Base-by-base conservation (phyloP, 2,888 invertebrate genomes). In the Dicyrtomina minuta region DNA sequence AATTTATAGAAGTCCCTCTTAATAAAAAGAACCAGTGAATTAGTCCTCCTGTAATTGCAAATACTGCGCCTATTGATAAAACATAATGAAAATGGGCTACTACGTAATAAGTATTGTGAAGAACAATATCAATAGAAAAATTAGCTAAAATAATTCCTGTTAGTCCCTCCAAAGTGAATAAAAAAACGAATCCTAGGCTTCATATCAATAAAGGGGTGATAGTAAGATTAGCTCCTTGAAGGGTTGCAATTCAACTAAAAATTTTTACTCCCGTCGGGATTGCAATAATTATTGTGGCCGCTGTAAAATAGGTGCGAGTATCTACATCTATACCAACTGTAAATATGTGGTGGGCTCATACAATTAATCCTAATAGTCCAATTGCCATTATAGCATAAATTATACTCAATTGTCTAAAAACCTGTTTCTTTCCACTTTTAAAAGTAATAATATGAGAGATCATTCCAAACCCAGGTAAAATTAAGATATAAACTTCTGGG, bases 291-390 rank as follows among this genome's bases (percentile, higher is more conserved):
- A 91, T 91, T 20, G 91, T 92, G 0, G 90, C 90, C 56, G 91
- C 88, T 0, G 90, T 91, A 82, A 92, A 92, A 81, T 91, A 92
- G 24, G 91, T 90, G 82, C 90, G 89, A 0, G 90, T 90, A 82
- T 91, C 90, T 71, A 91, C 87, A 83, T 91, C 90, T 87, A 92
- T 88, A 0, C 91, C 91, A 43, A 91, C 88, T 1, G 90, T 91
- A 82, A 91, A 92, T 86, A 92, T 92, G 81, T 92, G 91, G 81
- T 92, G 91, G 10, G 90, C 90, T 86, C 91, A 91, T 0, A 92
- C 91, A 83, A 92, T 86, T 86, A 91, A 92, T 77, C 90, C 91
- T 84, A 92, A 82, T 80, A 91, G 81, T 17, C 90, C 91, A 88
- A 92, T 92, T 70, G 89, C 86, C 83, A 89, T 77, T 86, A 91